Conservation (phyloP, 2,888 invertebrate species). For the Dolichomitus sp. region DNA sequence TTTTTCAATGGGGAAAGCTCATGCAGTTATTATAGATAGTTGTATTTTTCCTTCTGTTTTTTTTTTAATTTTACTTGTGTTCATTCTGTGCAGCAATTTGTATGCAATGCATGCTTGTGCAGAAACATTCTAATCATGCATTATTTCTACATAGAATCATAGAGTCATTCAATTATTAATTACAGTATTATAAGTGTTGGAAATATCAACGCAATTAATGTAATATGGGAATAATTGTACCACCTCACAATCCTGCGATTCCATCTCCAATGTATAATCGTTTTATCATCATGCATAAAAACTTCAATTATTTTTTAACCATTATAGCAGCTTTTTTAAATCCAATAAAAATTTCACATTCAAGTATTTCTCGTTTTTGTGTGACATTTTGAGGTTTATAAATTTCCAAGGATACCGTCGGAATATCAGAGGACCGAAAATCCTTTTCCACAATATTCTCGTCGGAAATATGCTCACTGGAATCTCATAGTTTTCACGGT, state of each 20-base stretch:
- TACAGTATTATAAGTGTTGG: background rate
- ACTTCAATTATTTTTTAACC: background rate
- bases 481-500: too few species aligned
- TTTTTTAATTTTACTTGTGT: background rate
- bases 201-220: background rate
- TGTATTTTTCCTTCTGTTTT: background rate
- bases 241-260: background rate
- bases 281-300: background rate
- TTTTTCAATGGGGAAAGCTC: constrained; percentile 28
- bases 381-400: background rate
- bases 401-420: too few species aligned
- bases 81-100: constrained; percentile 8
- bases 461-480: too few species aligned
- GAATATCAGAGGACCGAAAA: too few species aligned
- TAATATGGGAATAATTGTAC: background rate
- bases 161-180: background rate
- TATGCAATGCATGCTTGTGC: constrained; percentile 43
- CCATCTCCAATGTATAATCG: background rate
- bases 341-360: background rate
- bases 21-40: constrained; percentile 47
- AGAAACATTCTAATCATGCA: constrained; percentile 19
- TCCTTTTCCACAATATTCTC: too few species aligned
- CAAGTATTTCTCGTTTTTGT: background rate
- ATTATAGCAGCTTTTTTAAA: background rate
- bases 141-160: constrained; percentile 18